These are phyloP conservation scores for Phylloscopus whistleri DNA, from an alignment of 2,113 vertebrate species.

Conservation along the genomic window DNA sequence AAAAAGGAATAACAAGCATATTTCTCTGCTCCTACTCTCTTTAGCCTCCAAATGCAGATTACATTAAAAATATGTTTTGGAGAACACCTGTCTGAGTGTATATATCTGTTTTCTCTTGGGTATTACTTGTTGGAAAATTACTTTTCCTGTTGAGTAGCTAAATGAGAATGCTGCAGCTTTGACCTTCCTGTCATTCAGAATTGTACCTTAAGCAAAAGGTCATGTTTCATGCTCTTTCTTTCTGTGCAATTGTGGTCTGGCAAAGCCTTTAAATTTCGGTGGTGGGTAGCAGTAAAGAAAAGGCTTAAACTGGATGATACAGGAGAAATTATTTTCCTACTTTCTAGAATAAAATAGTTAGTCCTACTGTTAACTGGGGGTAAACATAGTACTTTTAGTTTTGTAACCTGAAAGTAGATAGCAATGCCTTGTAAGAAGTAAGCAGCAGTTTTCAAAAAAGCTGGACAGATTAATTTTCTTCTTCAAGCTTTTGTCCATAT, in stretches of 20 bases:
- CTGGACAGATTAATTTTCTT: neutral
- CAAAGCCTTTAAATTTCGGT: neutral
- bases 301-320: neutral
- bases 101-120: neutral
- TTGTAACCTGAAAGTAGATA: neutral
- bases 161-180: neutral
- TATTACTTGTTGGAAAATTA: neutral
- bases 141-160: neutral
- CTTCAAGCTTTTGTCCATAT: neutral
- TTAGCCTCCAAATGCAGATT: slow-evolving; percentile 29
- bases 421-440: neutral
- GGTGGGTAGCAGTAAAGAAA: neutral
- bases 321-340: neutral
- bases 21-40: slow-evolving; percentile 24
- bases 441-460: neutral
- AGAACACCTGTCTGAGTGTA: slow-evolving; percentile 30
- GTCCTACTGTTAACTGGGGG: neutral
- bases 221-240: neutral
- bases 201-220: neutral
- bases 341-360: neutral
- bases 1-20: slow-evolving; percentile 32
- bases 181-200: neutral
- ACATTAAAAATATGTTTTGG: slow-evolving; percentile 60
- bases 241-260: neutral
- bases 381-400: neutral